Percentiles rank a stretch among this genome's conserved stretches.
Conservation (phyloP, 2,797 vertebrate genomes). For the Salarias fasciatus region DNA sequence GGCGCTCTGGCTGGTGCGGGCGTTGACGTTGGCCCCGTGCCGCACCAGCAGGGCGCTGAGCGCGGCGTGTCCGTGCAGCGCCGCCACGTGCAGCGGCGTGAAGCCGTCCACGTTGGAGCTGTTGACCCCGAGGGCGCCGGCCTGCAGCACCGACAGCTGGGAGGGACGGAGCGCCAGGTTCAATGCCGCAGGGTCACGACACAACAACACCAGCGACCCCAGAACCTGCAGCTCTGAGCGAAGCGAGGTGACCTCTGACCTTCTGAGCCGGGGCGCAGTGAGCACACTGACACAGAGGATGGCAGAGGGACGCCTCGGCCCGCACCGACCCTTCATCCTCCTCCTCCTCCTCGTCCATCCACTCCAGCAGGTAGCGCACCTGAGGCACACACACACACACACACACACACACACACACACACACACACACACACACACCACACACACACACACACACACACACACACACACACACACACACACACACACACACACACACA, state of each 20-base stretch:
- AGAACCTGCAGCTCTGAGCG: too few species aligned
- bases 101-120: conserved; percentile 86
- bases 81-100: conserved; percentile 89
- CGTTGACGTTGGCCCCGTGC: conserved; percentile 86
- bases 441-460: too few species aligned
- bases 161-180: too few species aligned
- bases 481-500: too few species aligned
- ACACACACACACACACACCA: too few species aligned
- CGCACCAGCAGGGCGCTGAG: conserved; percentile 85
- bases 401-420: too few species aligned
- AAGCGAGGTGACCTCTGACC: too few species aligned
- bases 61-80: conserved; percentile 84
- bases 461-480: too few species aligned
- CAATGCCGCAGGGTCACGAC: too few species aligned
- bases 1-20: conserved; percentile 81
- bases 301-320: conserved; percentile 84
- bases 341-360: conserved; percentile 93
- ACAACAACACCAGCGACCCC: too few species aligned
- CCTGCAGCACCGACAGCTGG: conserved; percentile 79
- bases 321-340: conserved; percentile 76
- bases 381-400: conserved; percentile 54
- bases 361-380: conserved; percentile 96
- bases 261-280: conserved; percentile 91
- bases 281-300: conserved; percentile 94
- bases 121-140: conserved; percentile 86